Evolutionary conservation across 2,113 vertebrate species (phyloP).

Genomic region (Stegostoma tigrinum): DNA sequence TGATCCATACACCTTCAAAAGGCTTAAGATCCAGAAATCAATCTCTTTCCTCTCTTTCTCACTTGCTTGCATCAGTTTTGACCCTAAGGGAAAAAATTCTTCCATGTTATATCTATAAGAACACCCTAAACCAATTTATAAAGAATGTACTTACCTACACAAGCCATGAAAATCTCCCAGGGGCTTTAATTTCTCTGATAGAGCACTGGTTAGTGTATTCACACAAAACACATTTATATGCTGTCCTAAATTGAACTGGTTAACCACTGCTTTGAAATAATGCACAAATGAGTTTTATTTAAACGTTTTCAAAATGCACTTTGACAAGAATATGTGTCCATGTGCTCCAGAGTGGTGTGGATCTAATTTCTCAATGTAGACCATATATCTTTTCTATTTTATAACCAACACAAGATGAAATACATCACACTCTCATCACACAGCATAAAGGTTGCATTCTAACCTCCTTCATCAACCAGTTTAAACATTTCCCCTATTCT

Average conservation of each 20-base stretch:
- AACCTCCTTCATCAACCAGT: not conserved
- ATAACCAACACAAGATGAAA: not conserved
- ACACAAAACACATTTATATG: not conserved
- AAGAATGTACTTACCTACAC: not conserved
- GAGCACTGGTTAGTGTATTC: not conserved
- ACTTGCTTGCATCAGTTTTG: constrained; percentile 28
- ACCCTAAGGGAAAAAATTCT: not conserved
- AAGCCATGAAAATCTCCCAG: not conserved
- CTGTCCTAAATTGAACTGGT: not conserved
- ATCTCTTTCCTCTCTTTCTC: not conserved
- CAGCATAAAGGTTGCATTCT: not conserved
- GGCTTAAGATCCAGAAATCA: not conserved
- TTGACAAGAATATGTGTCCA: not conserved
- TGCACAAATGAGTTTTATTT: not conserved
- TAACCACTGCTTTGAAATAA: not conserved
- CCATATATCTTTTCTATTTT: not conserved
- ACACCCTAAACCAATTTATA: not conserved
- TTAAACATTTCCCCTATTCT: too few relatives aligned
- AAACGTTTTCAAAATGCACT: not conserved
- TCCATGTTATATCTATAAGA: not conserved
- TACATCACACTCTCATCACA: not conserved
- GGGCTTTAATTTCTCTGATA: not conserved
- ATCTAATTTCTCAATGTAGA: not conserved
- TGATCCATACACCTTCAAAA: constrained; percentile 2
- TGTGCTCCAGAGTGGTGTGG: not conserved